A percentile compares a stretch with the other conserved stretches of the same genome.
Evolutionary conservation across 1,140 invertebrate genomes (phyloP).

Genomic region (Eriocheir sinensis): DNA sequence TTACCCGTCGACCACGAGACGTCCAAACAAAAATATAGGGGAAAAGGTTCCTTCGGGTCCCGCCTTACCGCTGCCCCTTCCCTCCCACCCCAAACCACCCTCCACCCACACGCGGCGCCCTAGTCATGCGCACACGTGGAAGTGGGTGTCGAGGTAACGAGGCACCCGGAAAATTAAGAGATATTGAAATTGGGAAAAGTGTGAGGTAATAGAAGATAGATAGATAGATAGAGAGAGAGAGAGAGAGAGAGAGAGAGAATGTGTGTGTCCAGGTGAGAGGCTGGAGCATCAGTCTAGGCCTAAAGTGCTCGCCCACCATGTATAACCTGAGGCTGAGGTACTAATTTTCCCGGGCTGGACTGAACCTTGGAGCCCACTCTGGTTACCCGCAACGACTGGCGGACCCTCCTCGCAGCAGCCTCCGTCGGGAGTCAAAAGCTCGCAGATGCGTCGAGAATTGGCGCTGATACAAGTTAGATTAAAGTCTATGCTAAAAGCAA

Average conservation of each 20-base stretch:
- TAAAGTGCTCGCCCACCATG: background rate
- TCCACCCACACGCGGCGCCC: background rate
- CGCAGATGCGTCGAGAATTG: background rate
- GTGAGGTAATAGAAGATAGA: background rate
- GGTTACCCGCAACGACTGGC: background rate
- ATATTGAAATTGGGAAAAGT: background rate
- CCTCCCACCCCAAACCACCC: background rate
- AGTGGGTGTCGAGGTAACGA: background rate
- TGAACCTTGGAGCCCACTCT: slow-evolving; percentile 1
- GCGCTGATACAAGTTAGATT: too few species aligned
- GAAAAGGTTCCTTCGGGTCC: background rate
- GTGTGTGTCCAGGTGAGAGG: background rate
- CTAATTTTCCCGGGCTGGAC: background rate
- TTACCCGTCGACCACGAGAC: slow-evolving; percentile 20
- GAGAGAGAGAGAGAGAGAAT: background rate
- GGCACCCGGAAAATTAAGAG: background rate
- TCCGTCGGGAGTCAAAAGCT: background rate
- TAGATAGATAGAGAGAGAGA: background rate
- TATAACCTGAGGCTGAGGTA: background rate
- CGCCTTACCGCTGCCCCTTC: background rate
- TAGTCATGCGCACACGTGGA: background rate
- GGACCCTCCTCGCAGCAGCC: background rate
- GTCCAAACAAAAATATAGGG: background rate
- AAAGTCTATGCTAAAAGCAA: too few species aligned
- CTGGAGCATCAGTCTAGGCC: background rate